phyloP scores from a whole-genome alignment of 2,797 vertebrate genomes.

The Oceanodroma leucorhoa region DNA sequence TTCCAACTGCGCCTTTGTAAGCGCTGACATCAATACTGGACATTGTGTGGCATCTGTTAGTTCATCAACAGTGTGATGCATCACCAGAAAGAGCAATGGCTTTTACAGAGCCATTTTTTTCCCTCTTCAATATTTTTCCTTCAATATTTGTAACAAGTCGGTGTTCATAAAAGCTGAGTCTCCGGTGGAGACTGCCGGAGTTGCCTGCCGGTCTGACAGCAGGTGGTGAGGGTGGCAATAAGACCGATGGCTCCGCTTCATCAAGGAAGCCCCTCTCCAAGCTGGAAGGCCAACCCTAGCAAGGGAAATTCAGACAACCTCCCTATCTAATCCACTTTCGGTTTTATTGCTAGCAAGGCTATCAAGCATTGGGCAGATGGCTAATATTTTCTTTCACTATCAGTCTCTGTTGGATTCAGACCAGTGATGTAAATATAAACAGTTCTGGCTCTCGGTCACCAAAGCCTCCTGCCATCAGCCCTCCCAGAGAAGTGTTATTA shows the following conservation, averaged over 20 bases:
- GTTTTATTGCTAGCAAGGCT: conserved; percentile 18
- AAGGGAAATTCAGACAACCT: neutral
- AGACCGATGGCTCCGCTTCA: rapidly evolving
- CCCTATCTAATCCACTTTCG: neutral
- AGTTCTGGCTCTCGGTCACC: conserved; percentile 11
- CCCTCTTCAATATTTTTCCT: neutral
- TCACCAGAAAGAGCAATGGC: neutral
- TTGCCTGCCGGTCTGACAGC: neutral
- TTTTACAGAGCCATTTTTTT: neutral
- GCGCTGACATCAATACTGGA: neutral
- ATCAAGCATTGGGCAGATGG: conserved; percentile 40
- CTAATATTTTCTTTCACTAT: conserved; percentile 53
- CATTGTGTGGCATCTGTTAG: neutral
- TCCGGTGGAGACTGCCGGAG: neutral
- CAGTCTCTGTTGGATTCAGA: conserved; percentile 46
- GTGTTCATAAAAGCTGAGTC: neutral
- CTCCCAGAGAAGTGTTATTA: neutral
- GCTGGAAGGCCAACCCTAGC: neutral
- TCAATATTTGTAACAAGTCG: neutral
- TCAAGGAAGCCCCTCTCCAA: neutral
- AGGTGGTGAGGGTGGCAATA: neutral
- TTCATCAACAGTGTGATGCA: neutral
- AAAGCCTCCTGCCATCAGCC: conserved; percentile 17
- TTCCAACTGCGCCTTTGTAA: neutral
- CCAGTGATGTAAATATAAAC: conserved; percentile 49